A percentile compares a stretch with the other conserved stretches of the same genome.
Conservation (phyloP, 1,140 invertebrate species). For the Lordiphosa clarofinis region DNA sequence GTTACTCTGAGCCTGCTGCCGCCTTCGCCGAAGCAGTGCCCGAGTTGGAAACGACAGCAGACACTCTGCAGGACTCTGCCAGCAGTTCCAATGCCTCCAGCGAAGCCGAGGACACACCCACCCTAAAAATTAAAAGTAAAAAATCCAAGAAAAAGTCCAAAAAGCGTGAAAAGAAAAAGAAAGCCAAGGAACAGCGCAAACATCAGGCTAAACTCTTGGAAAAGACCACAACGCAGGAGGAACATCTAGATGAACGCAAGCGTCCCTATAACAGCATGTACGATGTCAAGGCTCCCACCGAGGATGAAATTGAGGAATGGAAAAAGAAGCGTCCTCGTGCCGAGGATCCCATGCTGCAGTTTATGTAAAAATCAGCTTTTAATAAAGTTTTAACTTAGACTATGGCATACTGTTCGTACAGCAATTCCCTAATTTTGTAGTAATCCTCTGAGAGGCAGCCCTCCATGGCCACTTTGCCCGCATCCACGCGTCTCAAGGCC, state of each 20-base stretch:
- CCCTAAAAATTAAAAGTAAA: constrained; percentile 74
- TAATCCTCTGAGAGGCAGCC: constrained; percentile 97
- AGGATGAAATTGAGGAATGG: constrained; percentile 96
- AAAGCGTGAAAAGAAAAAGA: constrained; percentile 83
- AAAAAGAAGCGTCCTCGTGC: constrained; percentile 90
- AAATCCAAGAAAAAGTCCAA: constrained; percentile 86
- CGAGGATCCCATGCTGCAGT: constrained; percentile 95
- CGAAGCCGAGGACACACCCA: constrained; percentile 58
- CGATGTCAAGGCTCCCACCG: constrained; percentile 89
- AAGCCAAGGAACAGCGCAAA: constrained; percentile 80
- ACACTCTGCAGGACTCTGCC: constrained; percentile 70
- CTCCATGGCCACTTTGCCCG: constrained; percentile 95
- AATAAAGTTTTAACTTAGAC: constrained; percentile 83
- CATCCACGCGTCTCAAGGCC: constrained; percentile 93
- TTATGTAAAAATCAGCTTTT: constrained; percentile 75
- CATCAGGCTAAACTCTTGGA: constrained; percentile 78
- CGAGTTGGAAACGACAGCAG: constrained; percentile 12
- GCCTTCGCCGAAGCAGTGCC: constrained; percentile 12
- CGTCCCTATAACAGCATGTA: constrained; percentile 95
- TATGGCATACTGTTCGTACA: constrained; percentile 99
- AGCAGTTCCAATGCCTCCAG: constrained; percentile 51
- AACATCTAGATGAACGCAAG: constrained; percentile 91
- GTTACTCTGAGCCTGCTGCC: constrained; percentile 48
- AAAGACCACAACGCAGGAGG: constrained; percentile 82
- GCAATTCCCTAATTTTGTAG: constrained; percentile 93